Percentiles rank a stretch among this genome's conserved stretches.
Conservation (phyloP, 2,797 vertebrate species). For the Lagocephalus sceleratus region DNA sequence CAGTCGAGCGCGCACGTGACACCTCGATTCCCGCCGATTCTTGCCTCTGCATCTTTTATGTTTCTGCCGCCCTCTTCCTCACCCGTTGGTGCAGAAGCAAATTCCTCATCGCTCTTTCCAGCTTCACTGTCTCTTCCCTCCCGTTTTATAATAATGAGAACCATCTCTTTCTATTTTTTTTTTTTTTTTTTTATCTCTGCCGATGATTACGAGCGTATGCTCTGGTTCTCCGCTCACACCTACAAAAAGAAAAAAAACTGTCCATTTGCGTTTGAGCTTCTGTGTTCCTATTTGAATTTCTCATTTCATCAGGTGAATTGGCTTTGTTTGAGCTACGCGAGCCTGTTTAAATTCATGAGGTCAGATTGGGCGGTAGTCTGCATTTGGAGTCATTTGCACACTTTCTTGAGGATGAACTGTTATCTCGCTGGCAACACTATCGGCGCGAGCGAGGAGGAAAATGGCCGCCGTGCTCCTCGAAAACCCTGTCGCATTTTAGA, state of each 20-base stretch:
- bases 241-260: conserved; percentile 13
- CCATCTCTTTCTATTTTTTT: conserved; percentile 9
- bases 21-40: conserved; percentile 1
- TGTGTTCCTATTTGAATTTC: conserved; percentile 50
- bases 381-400: conserved; percentile 60
- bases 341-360: conserved; percentile 73
- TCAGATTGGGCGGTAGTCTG: conserved; percentile 41
- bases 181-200: conserved; percentile 1
- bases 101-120: conserved; percentile 34
- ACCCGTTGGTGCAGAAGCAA: conserved; percentile 37
- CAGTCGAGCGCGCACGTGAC: conserved; percentile 11
- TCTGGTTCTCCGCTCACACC: conserved; percentile 25
- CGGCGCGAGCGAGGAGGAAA: conserved; percentile 4
- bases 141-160: conserved; percentile 33
- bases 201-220: background rate
- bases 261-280: conserved; percentile 16
- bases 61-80: conserved; percentile 11
- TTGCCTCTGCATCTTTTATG: conserved; percentile 18
- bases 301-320: conserved; percentile 53
- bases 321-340: conserved; percentile 64
- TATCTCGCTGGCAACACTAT: conserved; percentile 18
- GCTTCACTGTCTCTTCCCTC: conserved; percentile 39
- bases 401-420: conserved; percentile 34
- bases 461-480: background rate
- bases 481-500: too few relatives aligned